phyloP scores from a whole-genome alignment of 2,888 invertebrate genomes.

The Ophion slaviceki region DNA sequence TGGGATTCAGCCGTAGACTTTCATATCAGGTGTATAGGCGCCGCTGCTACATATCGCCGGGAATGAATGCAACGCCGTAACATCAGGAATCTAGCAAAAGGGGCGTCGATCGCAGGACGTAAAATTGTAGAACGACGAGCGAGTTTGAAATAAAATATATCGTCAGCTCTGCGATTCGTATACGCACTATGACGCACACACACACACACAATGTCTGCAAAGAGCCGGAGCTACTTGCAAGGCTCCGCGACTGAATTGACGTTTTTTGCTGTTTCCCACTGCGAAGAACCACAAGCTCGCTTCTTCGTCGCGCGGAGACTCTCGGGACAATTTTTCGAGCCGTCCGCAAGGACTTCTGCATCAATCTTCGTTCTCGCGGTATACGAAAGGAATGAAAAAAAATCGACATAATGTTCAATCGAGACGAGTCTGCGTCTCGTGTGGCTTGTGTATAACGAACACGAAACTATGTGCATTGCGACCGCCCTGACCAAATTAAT shows the following conservation, averaged over 20 bases:
- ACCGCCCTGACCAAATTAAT: conserved; percentile 69
- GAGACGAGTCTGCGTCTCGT: conserved; percentile 67
- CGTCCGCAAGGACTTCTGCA: conserved; percentile 70
- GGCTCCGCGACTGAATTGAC: background rate
- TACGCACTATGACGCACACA: too few species aligned
- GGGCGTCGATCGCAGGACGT: too few species aligned
- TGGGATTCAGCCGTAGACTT: too few species aligned
- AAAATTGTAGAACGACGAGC: too few species aligned
- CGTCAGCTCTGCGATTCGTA: too few species aligned
- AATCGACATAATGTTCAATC: conserved; percentile 72
- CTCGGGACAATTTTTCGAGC: conserved; percentile 69
- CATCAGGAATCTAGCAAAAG: too few species aligned
- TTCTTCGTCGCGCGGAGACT: conserved; percentile 41
- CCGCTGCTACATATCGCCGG: too few species aligned
- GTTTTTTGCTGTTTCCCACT: conserved; percentile 34
- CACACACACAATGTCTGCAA: background rate
- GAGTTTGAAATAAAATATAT: too few species aligned
- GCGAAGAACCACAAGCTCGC: conserved; percentile 33
- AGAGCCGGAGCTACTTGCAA: background rate
- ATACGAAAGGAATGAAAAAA: conserved; percentile 54
- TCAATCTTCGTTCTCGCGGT: conserved; percentile 72
- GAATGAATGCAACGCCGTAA: too few species aligned
- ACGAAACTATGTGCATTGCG: conserved; percentile 67
- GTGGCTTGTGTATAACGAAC: conserved; percentile 63
- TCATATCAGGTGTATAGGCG: too few species aligned